These are phyloP conservation scores for Simalia tracyae DNA, from an alignment of 2,797 vertebrate genomes.

Conservation along the genomic window DNA sequence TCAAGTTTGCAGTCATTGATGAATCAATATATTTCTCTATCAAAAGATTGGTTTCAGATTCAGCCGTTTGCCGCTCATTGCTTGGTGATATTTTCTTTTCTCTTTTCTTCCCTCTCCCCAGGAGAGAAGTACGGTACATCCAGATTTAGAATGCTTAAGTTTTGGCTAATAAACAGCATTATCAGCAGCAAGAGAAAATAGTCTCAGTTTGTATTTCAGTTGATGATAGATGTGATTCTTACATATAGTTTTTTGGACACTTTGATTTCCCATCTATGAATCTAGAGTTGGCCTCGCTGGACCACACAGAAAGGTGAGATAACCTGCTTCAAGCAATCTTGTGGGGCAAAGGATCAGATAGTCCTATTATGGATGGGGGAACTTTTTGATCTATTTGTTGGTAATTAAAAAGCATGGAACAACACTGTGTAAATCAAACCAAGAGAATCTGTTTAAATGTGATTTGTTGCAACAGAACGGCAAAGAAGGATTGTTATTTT, in stretches of 20 bases:
- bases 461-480: slow-evolving; percentile 55
- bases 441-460: slow-evolving; percentile 59
- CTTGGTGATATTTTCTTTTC: slow-evolving; percentile 11
- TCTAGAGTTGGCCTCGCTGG: slow-evolving; percentile 17
- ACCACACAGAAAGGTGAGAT: not conserved
- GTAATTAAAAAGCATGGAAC: not conserved
- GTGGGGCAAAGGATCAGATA: not conserved
- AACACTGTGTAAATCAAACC: not conserved
- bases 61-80: slow-evolving; percentile 27
- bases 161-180: slow-evolving; percentile 44
- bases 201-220: slow-evolving; percentile 41
- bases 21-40: slow-evolving; percentile 30
- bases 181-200: slow-evolving; percentile 38
- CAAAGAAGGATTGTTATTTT: slow-evolving; percentile 52
- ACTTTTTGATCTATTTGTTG: not conserved
- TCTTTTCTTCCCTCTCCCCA: not conserved
- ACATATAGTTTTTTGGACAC: slow-evolving; percentile 47
- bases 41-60: slow-evolving; percentile 1
- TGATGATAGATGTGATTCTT: slow-evolving; percentile 45
- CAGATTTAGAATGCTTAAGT: slow-evolving; percentile 16
- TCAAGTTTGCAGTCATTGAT: slow-evolving; percentile 17
- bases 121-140: slow-evolving; percentile 6
- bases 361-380: not conserved
- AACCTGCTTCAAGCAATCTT: not conserved
- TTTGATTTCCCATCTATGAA: slow-evolving; percentile 58